Evolutionary conservation across 2,113 vertebrate species (phyloP).

Genomic region (Microcebus ravelobensis): DNA sequence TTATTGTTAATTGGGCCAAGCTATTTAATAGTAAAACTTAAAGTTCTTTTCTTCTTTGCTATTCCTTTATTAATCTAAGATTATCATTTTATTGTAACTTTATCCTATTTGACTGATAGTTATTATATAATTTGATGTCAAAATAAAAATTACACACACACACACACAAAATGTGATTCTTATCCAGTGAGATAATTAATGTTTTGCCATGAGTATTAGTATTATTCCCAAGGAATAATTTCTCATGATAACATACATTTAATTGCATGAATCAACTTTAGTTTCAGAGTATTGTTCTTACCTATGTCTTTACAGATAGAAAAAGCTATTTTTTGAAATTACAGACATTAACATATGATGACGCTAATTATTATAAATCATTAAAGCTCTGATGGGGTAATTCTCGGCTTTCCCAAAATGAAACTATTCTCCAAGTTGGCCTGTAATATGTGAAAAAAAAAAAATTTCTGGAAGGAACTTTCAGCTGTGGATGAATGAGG

Average conservation of each 20-base stretch:
- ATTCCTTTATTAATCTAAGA: not conserved
- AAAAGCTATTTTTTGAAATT: not conserved
- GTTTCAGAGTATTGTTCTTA: not conserved
- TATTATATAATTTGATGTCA: not conserved
- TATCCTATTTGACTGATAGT: not conserved
- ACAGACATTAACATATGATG: not conserved
- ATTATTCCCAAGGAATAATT: constrained; percentile 5
- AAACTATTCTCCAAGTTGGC: not conserved
- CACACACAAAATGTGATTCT: not conserved
- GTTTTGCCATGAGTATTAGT: not conserved
- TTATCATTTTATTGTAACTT: not conserved
- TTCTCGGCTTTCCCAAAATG: not conserved
- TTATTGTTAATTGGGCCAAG: not conserved
- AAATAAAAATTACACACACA: not conserved
- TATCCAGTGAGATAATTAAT: not conserved
- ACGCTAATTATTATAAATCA: not conserved
- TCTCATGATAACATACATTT: not conserved
- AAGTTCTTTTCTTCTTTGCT: not conserved
- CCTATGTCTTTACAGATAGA: not conserved
- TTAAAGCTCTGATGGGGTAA: not conserved
- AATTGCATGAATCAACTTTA: not conserved
- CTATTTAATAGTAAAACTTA: not conserved
- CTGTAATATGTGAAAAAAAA: not conserved
- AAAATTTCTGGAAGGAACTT: not conserved
- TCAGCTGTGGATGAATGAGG: not conserved